Conservation (phyloP, 2,113 vertebrate species). For the Ranitomeya variabilis region DNA sequence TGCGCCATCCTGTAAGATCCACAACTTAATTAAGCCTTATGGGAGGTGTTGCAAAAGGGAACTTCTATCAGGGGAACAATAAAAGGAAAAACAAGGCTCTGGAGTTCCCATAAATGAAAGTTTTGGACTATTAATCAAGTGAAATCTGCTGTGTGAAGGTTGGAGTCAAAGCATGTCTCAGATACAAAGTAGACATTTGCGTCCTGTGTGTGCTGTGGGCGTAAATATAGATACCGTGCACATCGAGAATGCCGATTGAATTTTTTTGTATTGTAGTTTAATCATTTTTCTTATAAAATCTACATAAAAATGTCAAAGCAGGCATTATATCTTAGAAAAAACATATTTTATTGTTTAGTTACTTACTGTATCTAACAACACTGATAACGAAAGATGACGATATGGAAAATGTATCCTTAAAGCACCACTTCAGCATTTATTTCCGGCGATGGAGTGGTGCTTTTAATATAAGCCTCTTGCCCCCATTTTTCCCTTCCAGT, state of each 20-base stretch:
- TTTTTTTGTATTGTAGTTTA: background rate
- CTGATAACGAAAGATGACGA: too few species aligned
- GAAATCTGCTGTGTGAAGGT: background rate
- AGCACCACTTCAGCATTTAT: too few species aligned
- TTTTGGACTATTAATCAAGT: constrained; percentile 40
- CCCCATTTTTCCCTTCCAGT: too few species aligned
- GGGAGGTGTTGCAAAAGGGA: constrained; percentile 33
- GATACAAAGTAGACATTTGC: background rate
- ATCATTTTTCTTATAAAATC: background rate
- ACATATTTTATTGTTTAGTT: too few species aligned
- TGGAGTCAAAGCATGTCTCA: background rate
- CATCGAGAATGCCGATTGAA: too few species aligned
- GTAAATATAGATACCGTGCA: too few species aligned
- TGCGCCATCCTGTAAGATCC: background rate
- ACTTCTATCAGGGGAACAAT: constrained; percentile 17
- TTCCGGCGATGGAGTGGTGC: too few species aligned
- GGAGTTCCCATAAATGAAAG: background rate
- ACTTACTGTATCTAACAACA: too few species aligned
- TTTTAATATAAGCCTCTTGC: too few species aligned
- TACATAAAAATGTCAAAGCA: background rate
- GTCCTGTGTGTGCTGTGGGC: background rate
- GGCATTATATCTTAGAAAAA: background rate
- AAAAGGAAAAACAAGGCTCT: background rate
- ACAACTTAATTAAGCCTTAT: constrained; percentile 29
- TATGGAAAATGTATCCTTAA: too few species aligned